These are phyloP conservation scores for Amaurobius ferox DNA, from an alignment of 2,888 invertebrate species.

Conservation along the genomic window DNA sequence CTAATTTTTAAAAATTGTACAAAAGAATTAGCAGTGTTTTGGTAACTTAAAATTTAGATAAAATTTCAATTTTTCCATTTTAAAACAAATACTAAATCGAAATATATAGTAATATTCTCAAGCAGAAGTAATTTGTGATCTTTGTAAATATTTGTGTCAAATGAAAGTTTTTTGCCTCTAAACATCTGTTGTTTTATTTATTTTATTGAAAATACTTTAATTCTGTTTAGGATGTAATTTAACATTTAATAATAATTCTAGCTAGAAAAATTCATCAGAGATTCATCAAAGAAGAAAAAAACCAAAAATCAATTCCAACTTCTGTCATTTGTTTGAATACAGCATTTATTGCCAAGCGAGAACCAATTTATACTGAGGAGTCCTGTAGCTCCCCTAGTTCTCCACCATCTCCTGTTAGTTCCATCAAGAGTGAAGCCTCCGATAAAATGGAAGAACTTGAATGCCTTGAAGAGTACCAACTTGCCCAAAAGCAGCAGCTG, in stretches of 20 bases:
- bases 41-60: no score
- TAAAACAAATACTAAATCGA: no score
- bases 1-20: no score
- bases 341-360: constrained; percentile 21
- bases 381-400: not conserved
- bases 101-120: no score
- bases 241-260: not conserved
- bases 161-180: no score
- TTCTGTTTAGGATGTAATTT: no score
- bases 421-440: not conserved
- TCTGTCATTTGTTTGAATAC: constrained; percentile 45
- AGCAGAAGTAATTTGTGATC: no score
- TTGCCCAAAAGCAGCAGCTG: not conserved
- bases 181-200: no score
- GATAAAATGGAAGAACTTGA: not conserved
- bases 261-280: not conserved
- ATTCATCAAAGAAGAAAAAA: not conserved
- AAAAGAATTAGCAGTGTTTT: no score
- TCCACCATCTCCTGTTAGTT: constrained; percentile 26
- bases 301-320: constrained; percentile 34
- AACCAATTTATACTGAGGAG: not conserved
- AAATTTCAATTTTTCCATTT: no score
- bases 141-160: no score
- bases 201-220: no score
- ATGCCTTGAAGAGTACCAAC: not conserved